These are phyloP conservation scores for Pyrgus malvae DNA, from an alignment of 2,888 invertebrate genomes.

Conservation along the genomic window DNA sequence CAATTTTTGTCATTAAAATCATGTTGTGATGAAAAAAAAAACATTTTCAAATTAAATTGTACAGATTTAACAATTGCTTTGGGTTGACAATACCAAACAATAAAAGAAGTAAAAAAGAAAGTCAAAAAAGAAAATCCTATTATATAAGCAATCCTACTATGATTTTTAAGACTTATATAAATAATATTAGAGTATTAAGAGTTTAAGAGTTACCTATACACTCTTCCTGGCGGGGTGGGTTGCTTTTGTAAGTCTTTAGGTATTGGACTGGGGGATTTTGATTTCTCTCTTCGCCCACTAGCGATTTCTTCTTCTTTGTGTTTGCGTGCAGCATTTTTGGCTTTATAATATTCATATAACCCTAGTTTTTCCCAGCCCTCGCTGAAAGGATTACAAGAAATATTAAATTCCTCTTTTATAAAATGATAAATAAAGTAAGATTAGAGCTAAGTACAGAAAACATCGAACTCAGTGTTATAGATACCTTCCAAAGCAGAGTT, in stretches of 20 bases:
- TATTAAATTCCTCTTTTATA: neutral
- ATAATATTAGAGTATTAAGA: neutral
- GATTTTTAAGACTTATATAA: neutral
- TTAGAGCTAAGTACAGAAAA: too few species aligned
- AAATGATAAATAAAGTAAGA: too few species aligned
- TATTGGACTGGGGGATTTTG: constrained; percentile 91
- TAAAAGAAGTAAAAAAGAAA: too few species aligned
- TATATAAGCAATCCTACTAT: neutral
- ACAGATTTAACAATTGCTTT: too few species aligned
- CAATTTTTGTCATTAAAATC: neutral
- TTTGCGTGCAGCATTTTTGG: constrained; percentile 94
- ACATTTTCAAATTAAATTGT: too few species aligned
- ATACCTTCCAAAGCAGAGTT: too few species aligned
- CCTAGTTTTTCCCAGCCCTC: constrained; percentile 99
- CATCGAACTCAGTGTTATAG: too few species aligned
- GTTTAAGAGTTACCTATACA: constrained; percentile 81
- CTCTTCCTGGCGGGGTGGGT: constrained; percentile 87
- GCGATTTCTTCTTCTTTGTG: constrained; percentile 92
- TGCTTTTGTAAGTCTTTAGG: constrained; percentile 87
- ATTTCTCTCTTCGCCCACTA: constrained; percentile 86
- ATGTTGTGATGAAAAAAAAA: too few species aligned
- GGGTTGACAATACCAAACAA: too few species aligned
- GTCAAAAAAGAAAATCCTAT: too few species aligned
- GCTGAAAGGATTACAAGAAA: constrained; percentile 66
- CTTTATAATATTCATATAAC: constrained; percentile 98